These are phyloP conservation scores for Callopanchax toddi DNA, from an alignment of 2,113 vertebrate genomes.

Conservation along the genomic window DNA sequence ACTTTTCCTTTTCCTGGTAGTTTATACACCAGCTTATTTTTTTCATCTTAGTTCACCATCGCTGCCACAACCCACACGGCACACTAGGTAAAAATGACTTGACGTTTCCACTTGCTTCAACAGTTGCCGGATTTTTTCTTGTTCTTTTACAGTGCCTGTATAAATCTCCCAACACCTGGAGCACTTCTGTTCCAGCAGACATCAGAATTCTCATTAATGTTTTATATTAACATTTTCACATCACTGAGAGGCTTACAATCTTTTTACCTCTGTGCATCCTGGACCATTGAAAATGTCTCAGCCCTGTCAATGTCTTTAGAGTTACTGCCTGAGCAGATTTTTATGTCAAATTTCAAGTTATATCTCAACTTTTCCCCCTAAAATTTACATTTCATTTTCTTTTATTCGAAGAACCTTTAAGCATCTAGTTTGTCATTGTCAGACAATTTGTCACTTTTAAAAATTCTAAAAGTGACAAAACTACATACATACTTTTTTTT, in stretches of 20 bases:
- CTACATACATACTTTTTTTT: too few species aligned
- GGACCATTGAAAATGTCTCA: not conserved
- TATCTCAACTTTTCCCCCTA: too few species aligned
- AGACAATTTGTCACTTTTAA: too few species aligned
- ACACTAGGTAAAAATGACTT: not conserved
- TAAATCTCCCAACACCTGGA: constrained; percentile 7
- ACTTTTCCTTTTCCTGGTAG: not conserved
- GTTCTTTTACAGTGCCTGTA: not conserved
- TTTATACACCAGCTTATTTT: not conserved
- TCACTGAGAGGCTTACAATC: not conserved
- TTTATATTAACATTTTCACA: not conserved
- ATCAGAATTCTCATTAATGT: constrained; percentile 7
- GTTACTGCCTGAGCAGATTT: not conserved
- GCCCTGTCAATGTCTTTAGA: not conserved
- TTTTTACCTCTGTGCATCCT: too few species aligned
- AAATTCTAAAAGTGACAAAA: too few species aligned
- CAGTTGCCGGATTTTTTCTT: constrained; percentile 6
- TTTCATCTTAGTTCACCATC: not conserved
- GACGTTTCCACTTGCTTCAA: not conserved
- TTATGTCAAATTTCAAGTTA: too few species aligned
- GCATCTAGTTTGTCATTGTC: too few species aligned
- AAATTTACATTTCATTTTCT: too few species aligned
- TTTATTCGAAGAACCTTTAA: too few species aligned
- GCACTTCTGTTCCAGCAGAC: constrained; percentile 2
- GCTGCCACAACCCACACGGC: not conserved